Conservation (phyloP, 2,113 vertebrate species). For the Megatriorchis doriae region DNA sequence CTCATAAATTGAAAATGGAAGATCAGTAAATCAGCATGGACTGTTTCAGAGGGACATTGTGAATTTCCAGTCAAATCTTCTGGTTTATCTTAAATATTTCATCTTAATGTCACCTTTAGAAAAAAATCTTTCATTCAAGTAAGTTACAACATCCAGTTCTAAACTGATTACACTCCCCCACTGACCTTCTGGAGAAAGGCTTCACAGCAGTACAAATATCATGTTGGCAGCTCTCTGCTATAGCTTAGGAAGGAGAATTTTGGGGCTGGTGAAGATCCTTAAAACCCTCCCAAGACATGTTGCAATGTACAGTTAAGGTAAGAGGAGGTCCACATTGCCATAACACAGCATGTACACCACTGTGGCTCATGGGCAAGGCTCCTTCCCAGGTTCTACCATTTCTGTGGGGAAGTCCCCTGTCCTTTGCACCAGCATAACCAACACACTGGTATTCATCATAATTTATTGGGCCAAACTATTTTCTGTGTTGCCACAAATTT, state of each 20-base stretch:
- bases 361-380: neutral
- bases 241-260: neutral
- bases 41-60: constrained; percentile 78
- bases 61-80: constrained; percentile 82
- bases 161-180: constrained; percentile 71
- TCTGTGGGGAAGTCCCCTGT: neutral
- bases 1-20: constrained; percentile 85
- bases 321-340: neutral
- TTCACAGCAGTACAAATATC: neutral
- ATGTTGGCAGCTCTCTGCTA: neutral
- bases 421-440: neutral
- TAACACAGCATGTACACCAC: no score
- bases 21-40: constrained; percentile 80
- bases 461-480: neutral
- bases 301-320: neutral
- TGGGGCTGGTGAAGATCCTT: neutral
- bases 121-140: constrained; percentile 79
- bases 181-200: constrained; percentile 69
- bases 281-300: neutral
- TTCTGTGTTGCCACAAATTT: neutral
- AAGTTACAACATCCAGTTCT: constrained; percentile 77
- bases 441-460: neutral
- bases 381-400: neutral
- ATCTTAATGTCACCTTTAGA: constrained; percentile 82
- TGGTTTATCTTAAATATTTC: constrained; percentile 86